Evolutionary conservation across 2,888 invertebrate species (phyloP), one percentile per base, ranked within the genome.

Genomic region (Drosophila lutescens): DNA sequence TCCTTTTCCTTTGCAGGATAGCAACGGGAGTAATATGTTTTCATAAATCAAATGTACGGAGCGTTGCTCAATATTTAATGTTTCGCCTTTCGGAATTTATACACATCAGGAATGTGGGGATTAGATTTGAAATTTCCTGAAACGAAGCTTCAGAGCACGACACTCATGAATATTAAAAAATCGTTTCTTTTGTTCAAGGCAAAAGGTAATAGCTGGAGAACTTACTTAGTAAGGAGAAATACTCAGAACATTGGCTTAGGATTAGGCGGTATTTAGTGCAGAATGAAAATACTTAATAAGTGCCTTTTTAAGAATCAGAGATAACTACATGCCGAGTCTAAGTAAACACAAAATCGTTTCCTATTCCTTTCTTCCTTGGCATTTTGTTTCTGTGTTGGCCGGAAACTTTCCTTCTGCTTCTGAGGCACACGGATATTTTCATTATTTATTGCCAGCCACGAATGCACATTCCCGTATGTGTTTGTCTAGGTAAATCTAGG

Each of bases 371-470:
- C 41, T 15, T 9, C 15, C 12, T 53, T 36, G 26, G 43, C 72
- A 61, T 69, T 78, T 85, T 68, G 50, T 74, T 58, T 61, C 78
- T 41, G 61, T 56, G 65, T 50, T 67, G 74, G 74, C 76, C 76
- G 74, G 86, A 74, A 86, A 62, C 74, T 67, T 68, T 54, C 47
- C 30, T 68, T 51, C 63, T 79, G 68, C 67, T 61, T 60, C 41
- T 43, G 34, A 69, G 68, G 77, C 59, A 86, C 83, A 79, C 75
- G 80, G 78, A 75, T 80, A 86, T 71, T 88, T 49, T 86, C 54
- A 83, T 88, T 86, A 88, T 85, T 85, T 85, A 85, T 85, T 76
- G 41, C 88, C 76, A 78, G 75, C 79, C 72, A 68, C 56, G 79
- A 65, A 50, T 67, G 70, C 71, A 71, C 66, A 68, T 72, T 75